Conservation (phyloP, 2,113 vertebrate species). For the Crotalus horridus region DNA sequence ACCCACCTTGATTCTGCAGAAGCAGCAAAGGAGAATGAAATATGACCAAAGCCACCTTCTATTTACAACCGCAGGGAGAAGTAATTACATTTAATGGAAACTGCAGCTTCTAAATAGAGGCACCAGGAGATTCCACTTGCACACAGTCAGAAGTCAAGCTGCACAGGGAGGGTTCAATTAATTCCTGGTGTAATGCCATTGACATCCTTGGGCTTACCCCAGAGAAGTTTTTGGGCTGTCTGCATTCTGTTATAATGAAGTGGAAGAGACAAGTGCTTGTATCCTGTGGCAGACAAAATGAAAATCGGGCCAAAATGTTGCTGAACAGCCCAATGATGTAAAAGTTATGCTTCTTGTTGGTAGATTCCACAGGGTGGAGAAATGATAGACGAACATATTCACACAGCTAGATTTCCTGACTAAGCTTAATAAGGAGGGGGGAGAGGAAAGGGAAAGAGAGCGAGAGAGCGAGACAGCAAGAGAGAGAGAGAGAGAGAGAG, state of each 20-base stretch:
- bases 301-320: background rate
- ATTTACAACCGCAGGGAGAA: conserved; percentile 43
- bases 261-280: background rate
- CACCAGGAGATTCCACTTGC: background rate
- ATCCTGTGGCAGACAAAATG: background rate
- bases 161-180: background rate
- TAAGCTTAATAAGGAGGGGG: background rate
- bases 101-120: conserved; percentile 52
- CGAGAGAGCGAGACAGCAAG: too few relatives aligned
- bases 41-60: conserved; percentile 43
- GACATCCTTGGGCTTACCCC: conserved; percentile 15
- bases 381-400: background rate
- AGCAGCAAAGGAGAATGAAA: conserved; percentile 49
- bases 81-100: conserved; percentile 56
- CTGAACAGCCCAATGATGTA: background rate
- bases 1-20: conserved; percentile 34
- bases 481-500: background rate
- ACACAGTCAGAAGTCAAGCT: conserved; percentile 37
- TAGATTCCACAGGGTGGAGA: conserved; percentile 5
- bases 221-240: conserved; percentile 9
- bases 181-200: conserved; percentile 33
- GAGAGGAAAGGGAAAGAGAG: background rate
- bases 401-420: conserved; percentile 22
- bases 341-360: background rate
- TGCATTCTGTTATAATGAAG: conserved; percentile 7